Evolutionary conservation across 2,888 invertebrate genomes (phyloP), one percentile per base, ranked within the genome.

Genomic region (Unio delphinus): DNA sequence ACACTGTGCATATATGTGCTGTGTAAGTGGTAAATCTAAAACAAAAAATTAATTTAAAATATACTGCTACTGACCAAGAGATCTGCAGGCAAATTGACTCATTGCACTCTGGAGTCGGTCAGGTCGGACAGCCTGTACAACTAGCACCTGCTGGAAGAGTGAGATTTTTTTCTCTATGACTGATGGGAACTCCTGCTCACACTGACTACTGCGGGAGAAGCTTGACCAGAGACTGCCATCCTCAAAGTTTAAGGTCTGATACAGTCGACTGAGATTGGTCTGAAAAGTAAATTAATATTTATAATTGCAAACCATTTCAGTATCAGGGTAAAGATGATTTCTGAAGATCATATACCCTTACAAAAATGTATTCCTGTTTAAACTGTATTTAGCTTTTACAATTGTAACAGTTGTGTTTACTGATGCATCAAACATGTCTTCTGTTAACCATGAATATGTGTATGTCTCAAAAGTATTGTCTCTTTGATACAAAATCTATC

Each of bases 51-150:
- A 45, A 26, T 28, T 65, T n/a, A 56, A 11, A 30, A 58, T 23
- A 58, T 26, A 58, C 20, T 23, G 20, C 15, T 56, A 68, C 79
- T 73, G 70, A 90, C 91, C 84, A 4, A 92, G 81, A 60, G 88
- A 84, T 67, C 87, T 92, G 59, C 93, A 92, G 0, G 94, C 93
- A 88, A 95, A 95, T 61, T 93, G 92, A 0, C 93, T 92, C 84
- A 98, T 93, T 58, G 94, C 94, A 28, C 94, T 93, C 81, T 95
- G 94, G 55, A 96, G 91, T 66, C 95, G 92, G 87, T 97, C 98
- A 0, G 98, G 96, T 8, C 96, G 92, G 5, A 96, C 90, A 0
- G 94, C 93, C 88, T 96, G 94, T 1, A 95, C 93, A 0, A 95
- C 90, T 0, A 97, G 91, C 0, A 97, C 92, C 77, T 94, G 94